A percentile compares a stretch with the other conserved stretches of the same genome.
Evolutionary conservation across 2,888 invertebrate genomes (phyloP).

Genomic region (Oegoconia quadripuncta): DNA sequence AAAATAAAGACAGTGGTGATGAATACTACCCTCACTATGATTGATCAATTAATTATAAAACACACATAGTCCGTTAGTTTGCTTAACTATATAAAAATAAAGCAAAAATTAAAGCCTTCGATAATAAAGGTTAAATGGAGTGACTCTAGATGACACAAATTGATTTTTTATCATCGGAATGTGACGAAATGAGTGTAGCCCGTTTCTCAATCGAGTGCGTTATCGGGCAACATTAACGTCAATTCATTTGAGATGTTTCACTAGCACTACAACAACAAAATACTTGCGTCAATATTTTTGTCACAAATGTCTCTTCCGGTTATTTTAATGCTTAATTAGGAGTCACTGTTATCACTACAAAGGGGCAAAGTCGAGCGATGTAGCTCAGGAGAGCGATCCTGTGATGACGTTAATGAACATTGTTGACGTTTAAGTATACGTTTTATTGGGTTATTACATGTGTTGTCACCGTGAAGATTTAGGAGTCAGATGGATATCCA

Average conservation of each 20-base stretch:
- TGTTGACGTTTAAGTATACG: background rate
- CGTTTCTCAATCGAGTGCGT: conserved; percentile 51
- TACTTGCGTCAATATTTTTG: conserved; percentile 26
- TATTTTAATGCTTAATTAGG: conserved; percentile 17
- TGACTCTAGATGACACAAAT: conserved; percentile 65
- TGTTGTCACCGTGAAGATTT: too few species aligned
- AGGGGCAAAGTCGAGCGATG: conserved; percentile 7
- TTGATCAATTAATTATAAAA: too few species aligned
- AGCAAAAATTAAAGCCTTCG: conserved; percentile 1
- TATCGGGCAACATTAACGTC: conserved; percentile 62
- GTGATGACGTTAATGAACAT: background rate
- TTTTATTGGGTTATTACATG: too few species aligned
- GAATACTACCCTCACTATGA: too few species aligned
- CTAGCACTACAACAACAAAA: conserved; percentile 12
- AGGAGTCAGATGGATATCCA: too few species aligned
- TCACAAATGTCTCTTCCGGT: conserved; percentile 24
- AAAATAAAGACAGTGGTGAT: too few species aligned
- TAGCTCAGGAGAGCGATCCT: background rate
- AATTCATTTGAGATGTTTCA: conserved; percentile 37
- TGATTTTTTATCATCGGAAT: conserved; percentile 64
- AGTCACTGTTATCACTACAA: conserved; percentile 1
- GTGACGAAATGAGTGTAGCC: conserved; percentile 56
- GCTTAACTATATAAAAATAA: conserved; percentile 2
- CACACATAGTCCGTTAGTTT: too few species aligned
- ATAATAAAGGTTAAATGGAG: conserved; percentile 37